Percentiles rank a stretch among this genome's conserved stretches.
These are phyloP conservation scores for Holcopasites calliopsidis DNA, from an alignment of 1,140 invertebrate genomes.

Conservation along the genomic window DNA sequence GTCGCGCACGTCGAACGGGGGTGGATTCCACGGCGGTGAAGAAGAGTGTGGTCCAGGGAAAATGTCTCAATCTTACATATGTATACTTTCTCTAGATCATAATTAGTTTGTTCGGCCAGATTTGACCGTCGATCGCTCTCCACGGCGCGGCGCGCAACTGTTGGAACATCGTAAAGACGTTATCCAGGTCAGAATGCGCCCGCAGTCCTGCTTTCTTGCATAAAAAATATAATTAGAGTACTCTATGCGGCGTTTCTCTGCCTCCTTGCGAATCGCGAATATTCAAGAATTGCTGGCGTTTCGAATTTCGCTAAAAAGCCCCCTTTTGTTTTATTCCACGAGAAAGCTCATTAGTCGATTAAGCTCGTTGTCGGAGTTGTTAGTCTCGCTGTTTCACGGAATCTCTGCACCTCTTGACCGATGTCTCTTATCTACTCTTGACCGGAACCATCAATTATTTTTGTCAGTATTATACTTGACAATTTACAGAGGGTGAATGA, in stretches of 20 bases:
- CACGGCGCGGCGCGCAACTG: neutral
- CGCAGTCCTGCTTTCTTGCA: conserved; percentile 10
- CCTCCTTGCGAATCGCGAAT: too few relatives aligned
- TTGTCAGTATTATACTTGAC: too few relatives aligned
- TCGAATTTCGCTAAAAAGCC: conserved; percentile 8
- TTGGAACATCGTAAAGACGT: conserved; percentile 1
- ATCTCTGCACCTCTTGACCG: too few relatives aligned
- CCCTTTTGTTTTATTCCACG: neutral
- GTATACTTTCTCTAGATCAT: neutral
- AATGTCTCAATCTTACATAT: neutral
- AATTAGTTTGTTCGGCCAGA: neutral
- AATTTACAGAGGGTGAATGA: too few relatives aligned
- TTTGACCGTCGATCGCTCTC: neutral
- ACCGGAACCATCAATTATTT: too few relatives aligned
- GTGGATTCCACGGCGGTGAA: neutral
- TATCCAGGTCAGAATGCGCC: neutral
- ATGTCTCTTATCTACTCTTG: too few relatives aligned
- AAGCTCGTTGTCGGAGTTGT: neutral
- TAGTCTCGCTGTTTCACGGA: too few relatives aligned
- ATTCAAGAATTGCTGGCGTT: neutral
- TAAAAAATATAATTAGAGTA: too few relatives aligned
- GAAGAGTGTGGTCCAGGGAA: neutral
- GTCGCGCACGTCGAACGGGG: conserved; percentile 18
- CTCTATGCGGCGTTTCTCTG: too few relatives aligned
- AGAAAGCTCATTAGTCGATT: conserved; percentile 32